A percentile compares a stretch with the other conserved stretches of the same genome.
Conservation (phyloP, 2,888 invertebrate genomes). For the Acleris sparsana region DNA sequence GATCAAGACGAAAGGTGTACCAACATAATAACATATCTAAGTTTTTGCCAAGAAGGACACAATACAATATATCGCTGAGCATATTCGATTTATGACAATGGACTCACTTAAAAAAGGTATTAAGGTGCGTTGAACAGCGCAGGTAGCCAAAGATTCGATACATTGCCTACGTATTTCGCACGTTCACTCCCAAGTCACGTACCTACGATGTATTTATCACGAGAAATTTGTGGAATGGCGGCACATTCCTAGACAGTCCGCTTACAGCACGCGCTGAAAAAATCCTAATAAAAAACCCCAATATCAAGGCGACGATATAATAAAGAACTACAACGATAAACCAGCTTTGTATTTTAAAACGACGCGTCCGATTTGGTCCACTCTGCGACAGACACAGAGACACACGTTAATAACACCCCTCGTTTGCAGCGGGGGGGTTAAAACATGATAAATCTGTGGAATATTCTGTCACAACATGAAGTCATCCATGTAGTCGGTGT, state of each 20-base stretch:
- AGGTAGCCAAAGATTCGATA: constrained; percentile 24
- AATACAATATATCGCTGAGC: constrained; percentile 3
- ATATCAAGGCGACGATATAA: too few species aligned
- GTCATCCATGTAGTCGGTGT: constrained; percentile 8
- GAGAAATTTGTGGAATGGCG: constrained; percentile 1
- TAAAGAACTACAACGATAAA: too few species aligned
- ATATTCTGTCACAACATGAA: constrained; percentile 8
- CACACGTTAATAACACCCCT: too few species aligned
- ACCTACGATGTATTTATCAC: constrained; percentile 10
- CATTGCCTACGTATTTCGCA: constrained; percentile 10
- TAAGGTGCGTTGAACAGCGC: constrained; percentile 6
- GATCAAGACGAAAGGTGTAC: too few species aligned
- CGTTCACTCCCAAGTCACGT: constrained; percentile 9
- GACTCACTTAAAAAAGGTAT: background rate
- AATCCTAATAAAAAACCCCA: too few species aligned
- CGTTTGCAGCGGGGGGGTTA: too few species aligned
- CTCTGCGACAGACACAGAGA: too few species aligned
- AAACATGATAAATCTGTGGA: background rate
- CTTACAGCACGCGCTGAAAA: background rate
- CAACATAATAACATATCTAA: too few species aligned
- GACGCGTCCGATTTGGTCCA: too few species aligned
- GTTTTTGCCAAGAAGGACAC: too few species aligned
- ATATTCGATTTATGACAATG: constrained; percentile 16
- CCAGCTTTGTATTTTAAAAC: too few species aligned
- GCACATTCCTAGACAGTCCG: background rate